A percentile compares a stretch with the other conserved stretches of the same genome.
Conservation (phyloP, 2,113 vertebrate species). For the Taurulus bubalis region DNA sequence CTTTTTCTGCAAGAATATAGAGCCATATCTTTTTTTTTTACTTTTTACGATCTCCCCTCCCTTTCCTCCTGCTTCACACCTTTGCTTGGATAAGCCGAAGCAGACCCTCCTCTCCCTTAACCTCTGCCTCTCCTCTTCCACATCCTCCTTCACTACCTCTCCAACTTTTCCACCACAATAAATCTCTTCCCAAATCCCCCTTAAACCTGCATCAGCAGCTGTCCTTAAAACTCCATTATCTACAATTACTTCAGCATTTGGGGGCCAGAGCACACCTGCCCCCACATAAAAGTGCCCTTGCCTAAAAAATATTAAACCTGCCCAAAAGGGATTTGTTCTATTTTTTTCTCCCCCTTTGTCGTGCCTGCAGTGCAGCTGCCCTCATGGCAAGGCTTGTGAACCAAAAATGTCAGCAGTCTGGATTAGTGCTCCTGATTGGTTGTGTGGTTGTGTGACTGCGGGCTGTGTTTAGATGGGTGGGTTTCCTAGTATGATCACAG, state of each 20-base stretch:
- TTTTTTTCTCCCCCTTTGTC: constrained; percentile 54
- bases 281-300: constrained; percentile 69
- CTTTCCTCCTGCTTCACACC: constrained; percentile 52
- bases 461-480: constrained; percentile 53
- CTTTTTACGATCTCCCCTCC: not conserved
- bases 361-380: constrained; percentile 51
- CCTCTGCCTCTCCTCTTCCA: constrained; percentile 50
- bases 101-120: constrained; percentile 36
- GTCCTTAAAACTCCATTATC: constrained; percentile 86
- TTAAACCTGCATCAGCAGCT: constrained; percentile 82
- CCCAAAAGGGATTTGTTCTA: constrained; percentile 74
- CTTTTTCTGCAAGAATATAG: constrained; percentile 62
- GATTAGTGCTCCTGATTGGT: constrained; percentile 63
- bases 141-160: constrained; percentile 53
- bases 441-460: constrained; percentile 46
- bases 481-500: constrained; percentile 37
- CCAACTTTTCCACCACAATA: constrained; percentile 72
- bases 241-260: constrained; percentile 84
- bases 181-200: constrained; percentile 81
- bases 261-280: constrained; percentile 77
- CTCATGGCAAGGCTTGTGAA: constrained; percentile 54
- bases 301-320: constrained; percentile 75
- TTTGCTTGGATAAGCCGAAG: constrained; percentile 57
- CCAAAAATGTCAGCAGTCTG: constrained; percentile 55
- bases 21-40: constrained; percentile 41